These are phyloP conservation scores for Selene dorsalis DNA, from an alignment of 2,797 vertebrate genomes.

Conservation along the genomic window DNA sequence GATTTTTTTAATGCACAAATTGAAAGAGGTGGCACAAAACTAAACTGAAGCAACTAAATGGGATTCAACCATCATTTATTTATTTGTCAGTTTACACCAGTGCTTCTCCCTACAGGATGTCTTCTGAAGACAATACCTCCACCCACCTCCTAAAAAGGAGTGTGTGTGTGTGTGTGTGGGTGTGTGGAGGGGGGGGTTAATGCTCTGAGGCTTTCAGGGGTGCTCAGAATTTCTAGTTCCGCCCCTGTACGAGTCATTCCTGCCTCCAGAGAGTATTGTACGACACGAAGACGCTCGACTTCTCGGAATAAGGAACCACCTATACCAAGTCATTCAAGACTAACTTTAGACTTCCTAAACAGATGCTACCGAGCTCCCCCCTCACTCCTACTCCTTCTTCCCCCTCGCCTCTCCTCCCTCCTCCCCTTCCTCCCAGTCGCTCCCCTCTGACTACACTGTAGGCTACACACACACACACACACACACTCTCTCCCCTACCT, in stretches of 20 bases:
- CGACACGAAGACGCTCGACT: conserved; percentile 24
- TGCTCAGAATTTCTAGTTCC: conserved; percentile 13
- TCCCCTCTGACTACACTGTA: conserved; percentile 71
- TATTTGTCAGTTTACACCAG: neutral
- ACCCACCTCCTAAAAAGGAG: neutral
- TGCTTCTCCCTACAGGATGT: neutral
- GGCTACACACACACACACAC: conserved; percentile 71
- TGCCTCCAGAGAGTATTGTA: conserved; percentile 34
- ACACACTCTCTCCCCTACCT: conserved; percentile 74
- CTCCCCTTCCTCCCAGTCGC: conserved; percentile 55
- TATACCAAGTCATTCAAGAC: conserved; percentile 41
- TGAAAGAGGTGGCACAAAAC: neutral
- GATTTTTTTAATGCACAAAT: neutral
- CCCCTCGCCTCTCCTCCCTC: conserved; percentile 23
- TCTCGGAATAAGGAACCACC: conserved; percentile 14
- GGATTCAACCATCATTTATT: neutral
- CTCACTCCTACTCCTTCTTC: conserved; percentile 4
- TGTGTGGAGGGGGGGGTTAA: neutral
- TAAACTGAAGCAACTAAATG: neutral
- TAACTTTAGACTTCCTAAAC: conserved; percentile 63
- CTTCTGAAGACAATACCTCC: neutral
- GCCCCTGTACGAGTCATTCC: conserved; percentile 29
- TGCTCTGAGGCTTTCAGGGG: neutral
- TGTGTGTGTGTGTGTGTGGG: too few species aligned
- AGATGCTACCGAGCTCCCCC: conserved; percentile 32